Percentiles rank a stretch among this genome's conserved stretches.
phyloP scores from a whole-genome alignment of 2,797 vertebrate species.

The Dipus sagitta region DNA sequence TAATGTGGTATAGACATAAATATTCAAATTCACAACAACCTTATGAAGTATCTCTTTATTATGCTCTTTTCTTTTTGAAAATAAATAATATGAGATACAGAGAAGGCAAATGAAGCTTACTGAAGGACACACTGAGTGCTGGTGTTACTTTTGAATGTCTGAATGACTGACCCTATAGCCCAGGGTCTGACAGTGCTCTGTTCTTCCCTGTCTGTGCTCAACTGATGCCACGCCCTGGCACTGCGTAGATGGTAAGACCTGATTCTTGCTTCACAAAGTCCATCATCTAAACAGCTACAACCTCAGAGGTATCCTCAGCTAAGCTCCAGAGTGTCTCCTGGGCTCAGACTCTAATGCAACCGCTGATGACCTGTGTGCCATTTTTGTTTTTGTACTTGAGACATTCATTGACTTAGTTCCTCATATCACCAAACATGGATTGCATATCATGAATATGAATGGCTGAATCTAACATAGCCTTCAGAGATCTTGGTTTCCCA shows the following conservation, averaged over 20 bases:
- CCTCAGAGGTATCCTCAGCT: not conserved
- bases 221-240: not conserved
- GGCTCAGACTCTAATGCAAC: not conserved
- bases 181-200: not conserved
- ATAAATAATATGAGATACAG: conserved; percentile 46
- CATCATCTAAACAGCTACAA: not conserved
- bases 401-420: not conserved
- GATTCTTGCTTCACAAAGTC: not conserved
- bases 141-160: not conserved
- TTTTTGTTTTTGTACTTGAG: not conserved
- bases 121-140: not conserved
- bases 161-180: not conserved
- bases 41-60: not conserved
- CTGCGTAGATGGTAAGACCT: not conserved
- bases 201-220: too few species aligned
- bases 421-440: not conserved
- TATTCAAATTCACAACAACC: not conserved
- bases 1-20: not conserved
- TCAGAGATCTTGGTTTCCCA: not conserved
- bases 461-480: not conserved
- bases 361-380: not conserved
- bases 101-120: conserved; percentile 34
- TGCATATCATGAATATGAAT: not conserved
- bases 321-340: not conserved
- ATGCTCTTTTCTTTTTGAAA: not conserved